Percentiles rank a stretch among this genome's conserved stretches.
These are phyloP conservation scores for Trissonchulus sp. DNA, from an alignment of 2,888 invertebrate species.

Conservation along the genomic window DNA sequence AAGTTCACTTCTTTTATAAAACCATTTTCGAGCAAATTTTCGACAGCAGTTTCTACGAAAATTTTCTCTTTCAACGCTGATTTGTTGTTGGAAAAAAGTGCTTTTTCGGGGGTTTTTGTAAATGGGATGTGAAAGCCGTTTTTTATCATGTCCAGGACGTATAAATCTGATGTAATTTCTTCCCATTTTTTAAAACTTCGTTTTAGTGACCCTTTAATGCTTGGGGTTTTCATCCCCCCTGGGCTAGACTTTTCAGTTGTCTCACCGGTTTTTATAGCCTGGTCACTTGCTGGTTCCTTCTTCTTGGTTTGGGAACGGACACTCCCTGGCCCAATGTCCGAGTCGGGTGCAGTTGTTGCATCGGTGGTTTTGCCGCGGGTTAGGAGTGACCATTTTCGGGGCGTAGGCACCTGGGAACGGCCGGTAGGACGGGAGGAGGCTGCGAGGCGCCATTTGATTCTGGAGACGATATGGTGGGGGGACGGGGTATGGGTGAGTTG, in stretches of 20 bases:
- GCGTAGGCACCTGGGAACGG: background rate
- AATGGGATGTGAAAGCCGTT: slow-evolving; percentile 4
- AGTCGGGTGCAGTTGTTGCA: background rate
- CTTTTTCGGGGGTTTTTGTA: background rate
- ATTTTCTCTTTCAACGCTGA: background rate
- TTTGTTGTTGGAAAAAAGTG: background rate
- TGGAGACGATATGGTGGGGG: too few species aligned
- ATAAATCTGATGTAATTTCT: background rate
- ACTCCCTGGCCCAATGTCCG: background rate
- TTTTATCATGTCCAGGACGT: background rate
- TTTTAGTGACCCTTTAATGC: background rate
- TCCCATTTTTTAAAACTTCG: background rate
- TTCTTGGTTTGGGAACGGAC: background rate
- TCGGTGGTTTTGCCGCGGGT: background rate
- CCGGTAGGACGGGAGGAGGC: background rate
- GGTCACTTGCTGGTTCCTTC: too few species aligned
- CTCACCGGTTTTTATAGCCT: too few species aligned
- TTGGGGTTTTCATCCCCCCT: too few species aligned
- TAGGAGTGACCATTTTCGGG: background rate
- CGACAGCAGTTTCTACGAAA: background rate
- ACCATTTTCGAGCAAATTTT: background rate
- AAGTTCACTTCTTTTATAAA: background rate
- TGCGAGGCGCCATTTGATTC: background rate
- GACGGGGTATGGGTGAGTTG: too few species aligned
- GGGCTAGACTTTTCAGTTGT: too few species aligned